phyloP scores from a whole-genome alignment of 2,797 vertebrate genomes.

The Gallinago solitaria region DNA sequence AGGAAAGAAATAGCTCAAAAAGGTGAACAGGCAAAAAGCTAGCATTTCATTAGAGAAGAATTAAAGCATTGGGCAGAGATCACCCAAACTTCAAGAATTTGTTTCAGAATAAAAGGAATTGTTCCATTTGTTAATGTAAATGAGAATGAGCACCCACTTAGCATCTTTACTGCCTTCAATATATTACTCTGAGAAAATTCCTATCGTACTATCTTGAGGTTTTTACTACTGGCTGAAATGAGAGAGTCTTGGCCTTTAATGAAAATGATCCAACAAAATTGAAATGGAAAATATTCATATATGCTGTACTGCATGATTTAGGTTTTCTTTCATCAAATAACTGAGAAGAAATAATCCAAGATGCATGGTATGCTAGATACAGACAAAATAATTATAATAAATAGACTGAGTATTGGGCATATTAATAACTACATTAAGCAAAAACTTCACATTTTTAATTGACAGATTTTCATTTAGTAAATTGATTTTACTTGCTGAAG shows the following conservation, averaged over 20 bases:
- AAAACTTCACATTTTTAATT: neutral
- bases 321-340: constrained; percentile 4
- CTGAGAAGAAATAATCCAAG: neutral
- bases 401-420: neutral
- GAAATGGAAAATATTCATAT: constrained; percentile 36
- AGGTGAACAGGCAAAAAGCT: neutral
- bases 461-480: neutral
- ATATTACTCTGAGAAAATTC: neutral
- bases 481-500: neutral
- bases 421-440: neutral
- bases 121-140: neutral
- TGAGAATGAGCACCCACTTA: neutral
- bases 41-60: neutral
- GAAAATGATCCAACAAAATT: constrained; percentile 23
- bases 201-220: neutral
- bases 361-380: neutral
- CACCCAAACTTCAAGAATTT: neutral
- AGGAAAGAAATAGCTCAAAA: neutral
- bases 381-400: neutral
- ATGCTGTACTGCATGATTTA: neutral
- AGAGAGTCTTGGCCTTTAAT: neutral
- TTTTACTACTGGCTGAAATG: constrained; percentile 13
- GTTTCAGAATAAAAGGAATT: neutral
- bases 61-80: neutral
- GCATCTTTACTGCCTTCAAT: neutral